phyloP scores from a whole-genome alignment of 2,113 vertebrate genomes.

The Brachirus orientalis region DNA sequence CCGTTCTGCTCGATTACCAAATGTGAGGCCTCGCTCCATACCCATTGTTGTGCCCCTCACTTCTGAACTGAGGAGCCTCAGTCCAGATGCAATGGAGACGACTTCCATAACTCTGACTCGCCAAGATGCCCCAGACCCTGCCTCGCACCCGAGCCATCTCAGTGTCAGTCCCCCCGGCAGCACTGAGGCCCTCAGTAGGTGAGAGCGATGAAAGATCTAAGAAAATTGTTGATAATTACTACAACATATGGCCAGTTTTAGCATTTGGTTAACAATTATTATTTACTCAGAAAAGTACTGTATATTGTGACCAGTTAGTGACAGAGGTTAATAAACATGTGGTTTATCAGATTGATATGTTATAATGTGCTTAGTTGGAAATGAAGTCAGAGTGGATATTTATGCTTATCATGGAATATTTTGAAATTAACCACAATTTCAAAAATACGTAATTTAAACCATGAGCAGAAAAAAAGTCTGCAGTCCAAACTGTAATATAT shows the following conservation, averaged over 20 bases:
- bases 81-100: constrained; percentile 58
- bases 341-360: no score
- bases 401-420: no score
- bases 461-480: no score
- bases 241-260: background rate
- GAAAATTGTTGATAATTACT: background rate
- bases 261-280: no score
- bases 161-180: constrained; percentile 41
- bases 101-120: constrained; percentile 6
- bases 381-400: no score
- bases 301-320: no score
- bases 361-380: no score
- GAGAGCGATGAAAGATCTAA: constrained; percentile 34
- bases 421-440: no score
- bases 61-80: constrained; percentile 41
- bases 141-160: background rate
- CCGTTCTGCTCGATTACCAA: constrained; percentile 16
- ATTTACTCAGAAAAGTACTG: no score
- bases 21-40: constrained; percentile 36
- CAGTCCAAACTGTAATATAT: no score
- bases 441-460: no score
- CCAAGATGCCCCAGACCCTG: background rate
- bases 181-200: constrained; percentile 69
- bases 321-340: no score
- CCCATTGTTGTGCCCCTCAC: constrained; percentile 45